Evolutionary conservation across 1,140 invertebrate genomes (phyloP), one percentile per base, ranked within the genome.

Genomic region (Aphaenogaster floridana): DNA sequence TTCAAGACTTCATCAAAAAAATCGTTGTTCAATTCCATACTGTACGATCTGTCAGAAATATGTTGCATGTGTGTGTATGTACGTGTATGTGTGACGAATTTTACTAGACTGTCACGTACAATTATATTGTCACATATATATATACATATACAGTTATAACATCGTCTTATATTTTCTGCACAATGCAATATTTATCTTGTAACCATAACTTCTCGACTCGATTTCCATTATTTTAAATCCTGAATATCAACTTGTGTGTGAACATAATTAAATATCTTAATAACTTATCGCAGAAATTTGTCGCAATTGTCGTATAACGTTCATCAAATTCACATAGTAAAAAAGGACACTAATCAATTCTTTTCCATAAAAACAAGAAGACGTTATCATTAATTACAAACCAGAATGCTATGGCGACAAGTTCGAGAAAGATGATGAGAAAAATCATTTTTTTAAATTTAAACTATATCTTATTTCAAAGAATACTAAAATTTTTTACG

Each of bases 91-190:
- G 48, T 68, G 48, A 42, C 34, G 34, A 42, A 39, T 69, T 68
- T 68, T 54, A 54, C 36, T 54, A 80, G 17, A 50, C 28, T 81
- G 79, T 81, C 64, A 71, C 63, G 36, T 81, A 81, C 50, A 81
- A 69, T 81, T 81, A 81, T 81, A 81, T 81, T 81, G 79, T 81
- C 79, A 57, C 79, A 81, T 21, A 64, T 50, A 80, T 45, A 61
- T 72, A 52, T 76, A 76, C 39, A 57, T 42, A 76, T 76, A 76
- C 21, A 78, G 9, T 78, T 63, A 78, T 69, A 80, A 81, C 39
- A 81, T 45, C 21, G 5, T 81, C 13, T 68, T 52, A 68, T 54
- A 54, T 71, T 48, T 71, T 71, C 50, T 28, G 64, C 21, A 79
- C n/a, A 79, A 63, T 79, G 61, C 48, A 45, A 81, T 71, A 81